Evolutionary conservation across 1,140 invertebrate species (phyloP), one percentile per base, ranked within the genome.

Genomic region (Drosophila nannoptera): DNA sequence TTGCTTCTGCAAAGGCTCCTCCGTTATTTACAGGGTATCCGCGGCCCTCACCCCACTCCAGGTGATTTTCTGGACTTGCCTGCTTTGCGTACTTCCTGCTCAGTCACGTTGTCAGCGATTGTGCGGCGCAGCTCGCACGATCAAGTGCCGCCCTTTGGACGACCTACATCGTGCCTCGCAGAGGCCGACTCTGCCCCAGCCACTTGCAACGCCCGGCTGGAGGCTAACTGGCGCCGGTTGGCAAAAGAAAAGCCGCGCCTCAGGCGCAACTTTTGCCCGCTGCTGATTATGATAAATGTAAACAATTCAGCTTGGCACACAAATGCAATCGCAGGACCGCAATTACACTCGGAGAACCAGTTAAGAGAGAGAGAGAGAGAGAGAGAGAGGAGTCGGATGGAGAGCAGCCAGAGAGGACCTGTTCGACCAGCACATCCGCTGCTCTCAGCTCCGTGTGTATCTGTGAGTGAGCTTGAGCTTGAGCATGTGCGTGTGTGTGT

Each of bases 231-330:
- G 80, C 80, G 80, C 80, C 80, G 65, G 65, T 74, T 66, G 70
- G 65, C 22, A 77, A 74, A 70, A 72, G 60, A 81, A 84, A 78
- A 75, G 68, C 62, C 69, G 43, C 62, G 69, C 80, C 66, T 56
- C 76, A 73, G 80, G 80, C 80, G 65, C 72, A 45, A 59, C 61
- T 75, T 69, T 33, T 54, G 50, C 40, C 32, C 58, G 69, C 35
- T 76, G 73, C 76, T 83, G 80, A 83, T 83, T 83, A 83, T 83
- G 80, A 83, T 83, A 83, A 83, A 83, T 83, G 80, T 84, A 83
- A 83, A 83, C 80, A 83, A 84, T 83, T 83, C 80, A 76, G 73
- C 62, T 78, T 70, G 76, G 80, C 80, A 80, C 60, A 83, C 80
- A 83, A 83, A 83, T 84, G 80, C 80, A 83, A 83, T 84, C 80